Base-by-base conservation (phyloP, 2,113 vertebrate genomes). In the Oncorhynchus tshawytscha region DNA sequence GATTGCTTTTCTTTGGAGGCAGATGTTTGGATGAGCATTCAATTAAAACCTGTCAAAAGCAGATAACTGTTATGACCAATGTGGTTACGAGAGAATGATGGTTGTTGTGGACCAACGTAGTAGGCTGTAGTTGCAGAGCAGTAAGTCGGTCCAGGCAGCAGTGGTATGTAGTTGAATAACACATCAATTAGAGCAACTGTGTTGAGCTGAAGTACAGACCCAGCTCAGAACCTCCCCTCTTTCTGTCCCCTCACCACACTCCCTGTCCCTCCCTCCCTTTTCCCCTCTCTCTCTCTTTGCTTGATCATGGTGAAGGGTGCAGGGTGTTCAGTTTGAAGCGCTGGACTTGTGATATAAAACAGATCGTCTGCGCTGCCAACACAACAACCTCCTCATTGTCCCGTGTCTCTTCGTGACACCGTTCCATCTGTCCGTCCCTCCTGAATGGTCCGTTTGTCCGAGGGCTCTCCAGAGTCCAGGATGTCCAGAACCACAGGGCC, bases 401-500 rank as follows among this genome's bases (percentile, higher is more conserved):
- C 88, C 74, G 90, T 85, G 83, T 86, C 85, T 80, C 87, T 83
- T 87, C 64, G 85, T 12, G 82, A 81, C 81, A 54, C 85, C 74
- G 66, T 82, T 82, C 85, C 85, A 77, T 87, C 84, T 88, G 83
- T 84, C 86, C 75, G 0, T 2, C 60, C 15, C 11, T 60, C 78
- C 81, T 91, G 84, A 91, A 90, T 87, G 88, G 72, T 75, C 80
- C 71, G 72, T 77, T 90, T 91, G 84, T 90, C 77, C 79, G n/a
- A 62, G 59, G 16, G 5, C 59, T 62, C 59, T 24, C 59, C 59
- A 60, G 59, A 22, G 59, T n/a, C 59, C 59, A 60, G 59, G 59
- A 22, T 13, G 49, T 12, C 49, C 49, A 54, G 51, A 54, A 54
- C 51, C 51, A 18, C 51, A 5, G 51, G 51, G 51, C 3, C 15